Base-by-base conservation (phyloP, 1,140 invertebrate species). In the Sarcophaga peregrina region DNA sequence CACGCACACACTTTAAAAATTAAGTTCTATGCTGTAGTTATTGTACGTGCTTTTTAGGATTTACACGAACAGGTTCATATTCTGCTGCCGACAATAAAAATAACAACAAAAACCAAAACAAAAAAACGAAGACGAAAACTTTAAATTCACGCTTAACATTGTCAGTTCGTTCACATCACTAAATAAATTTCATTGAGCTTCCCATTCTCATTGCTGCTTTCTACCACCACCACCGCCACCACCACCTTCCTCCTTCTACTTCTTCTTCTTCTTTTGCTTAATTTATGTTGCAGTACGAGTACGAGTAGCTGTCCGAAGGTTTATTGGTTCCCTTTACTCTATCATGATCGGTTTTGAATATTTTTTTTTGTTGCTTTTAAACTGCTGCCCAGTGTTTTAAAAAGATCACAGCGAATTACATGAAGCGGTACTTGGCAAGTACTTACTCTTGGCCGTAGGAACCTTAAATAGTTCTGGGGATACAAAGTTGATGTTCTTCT, bases 181-280 rank as follows among this genome's bases (percentile, higher is more conserved):
- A 88, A 88, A 88, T 88, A 88, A 88, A 88, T 88, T 88, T 88
- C 87, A 88, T 88, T 88, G 87, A 88, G 85, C 80, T 74, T 20
- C 62, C 62, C 62, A 68, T 68, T 68, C 62, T 20, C 25, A 37
- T 37, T 37, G 25, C 25, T 37, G 25, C 1, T n/a, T n/a, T 37
- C 25, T 37, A 37, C 25, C 4, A 37, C 4, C 25, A 37, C 4
- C 25, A 37, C 4, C 25, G 4, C 4, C 25, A 37, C 25, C 4
- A 37, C 4, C 25, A 37, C 4, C 25, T 2, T n/a, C 4, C 25
- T 2, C 4, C 25, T 2, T 37, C 25, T 4, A 2, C 25, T 37
- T 37, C 25, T 37, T 37, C 25, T 37, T 37, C 25, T 37, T 37
- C 25, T 37, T 37, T 4, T 37, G 25, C 4, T 37, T 37, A 37